Evolutionary conservation across 1,140 invertebrate species (phyloP), one percentile per base, ranked within the genome.

Genomic region (Leptinotarsa defecta): DNA sequence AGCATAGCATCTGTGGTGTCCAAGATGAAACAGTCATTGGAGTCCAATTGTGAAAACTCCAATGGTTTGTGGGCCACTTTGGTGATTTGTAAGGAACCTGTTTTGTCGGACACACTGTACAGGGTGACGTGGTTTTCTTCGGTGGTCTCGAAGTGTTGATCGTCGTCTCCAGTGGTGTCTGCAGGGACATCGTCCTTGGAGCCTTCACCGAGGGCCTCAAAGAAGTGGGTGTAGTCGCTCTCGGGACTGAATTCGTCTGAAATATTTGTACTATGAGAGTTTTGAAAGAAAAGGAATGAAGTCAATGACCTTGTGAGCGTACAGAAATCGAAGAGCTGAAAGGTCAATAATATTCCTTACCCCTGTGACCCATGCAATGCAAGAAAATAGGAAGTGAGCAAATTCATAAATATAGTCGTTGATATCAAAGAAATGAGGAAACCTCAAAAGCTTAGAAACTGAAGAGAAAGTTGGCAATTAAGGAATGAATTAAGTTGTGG

Each of bases 21-120:
- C 83, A 97, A 85, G 74, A 96, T 93, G 80, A 95, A 96, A 75
- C 92, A 93, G 83, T 96, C 94, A 84, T 91, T 89, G 20, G 92
- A 91, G 75, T 94, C 90, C n/a, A 96, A 86, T 82, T 91, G 88
- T 27, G 90, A 89, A 84, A 93, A 91, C 67, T 88, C 89, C 74
- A 94, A 87, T 4, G 94, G 94, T 80, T 91, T 93, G 62, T 88
- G 86, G 13, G 86, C 85, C 49, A 95, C 86, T 67, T 90, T 87
- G 13, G 91, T 90, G 3, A 92, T 88, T 79, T 91, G 87, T 34
- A 95, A 71, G 63, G 86, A 87, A 0, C 93, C 93, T 73, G 87
- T 89, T 22, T 88, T 89, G 86, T 95, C 94, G 15, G 91, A 91
- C 0, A 94, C 89, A 81, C 90, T 90, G 74, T 92, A 93, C 13